These are phyloP conservation scores for Strigamia transsilvanica DNA, from an alignment of 2,888 invertebrate genomes.

Conservation along the genomic window DNA sequence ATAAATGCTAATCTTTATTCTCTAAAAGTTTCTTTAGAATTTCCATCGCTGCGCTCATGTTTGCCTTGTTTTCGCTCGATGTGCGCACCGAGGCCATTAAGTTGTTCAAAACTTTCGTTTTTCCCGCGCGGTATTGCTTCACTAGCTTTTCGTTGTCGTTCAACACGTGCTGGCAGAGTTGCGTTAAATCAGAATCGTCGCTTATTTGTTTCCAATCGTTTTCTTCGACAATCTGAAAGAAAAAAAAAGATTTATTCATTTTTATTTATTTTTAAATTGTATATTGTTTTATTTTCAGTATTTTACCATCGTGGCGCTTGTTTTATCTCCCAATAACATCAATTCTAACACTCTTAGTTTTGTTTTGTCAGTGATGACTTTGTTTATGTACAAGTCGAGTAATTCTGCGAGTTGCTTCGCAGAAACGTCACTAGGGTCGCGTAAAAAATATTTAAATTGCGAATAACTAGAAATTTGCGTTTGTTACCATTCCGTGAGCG, in stretches of 20 bases:
- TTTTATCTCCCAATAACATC: slow-evolving; percentile 64
- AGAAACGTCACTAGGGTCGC: slow-evolving; percentile 66
- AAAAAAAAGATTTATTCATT: no score
- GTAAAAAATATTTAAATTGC: no score
- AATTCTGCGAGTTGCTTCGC: slow-evolving; percentile 71
- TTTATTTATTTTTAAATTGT: background rate
- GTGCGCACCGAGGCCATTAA: slow-evolving; percentile 72
- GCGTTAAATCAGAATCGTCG: slow-evolving; percentile 70
- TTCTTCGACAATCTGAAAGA: slow-evolving; percentile 69
- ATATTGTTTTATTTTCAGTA: no score
- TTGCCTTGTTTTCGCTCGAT: slow-evolving; percentile 71
- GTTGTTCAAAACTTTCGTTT: slow-evolving; percentile 74
- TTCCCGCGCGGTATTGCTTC: slow-evolving; percentile 73
- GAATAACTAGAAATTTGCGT: slow-evolving; percentile 57
- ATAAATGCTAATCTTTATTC: slow-evolving; percentile 19
- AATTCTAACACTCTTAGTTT: slow-evolving; percentile 68
- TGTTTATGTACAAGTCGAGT: slow-evolving; percentile 70
- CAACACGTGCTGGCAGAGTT: slow-evolving; percentile 72
- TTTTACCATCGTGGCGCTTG: slow-evolving; percentile 65
- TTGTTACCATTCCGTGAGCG: slow-evolving; percentile 70
- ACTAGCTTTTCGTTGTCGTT: slow-evolving; percentile 72
- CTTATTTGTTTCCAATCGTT: slow-evolving; percentile 74
- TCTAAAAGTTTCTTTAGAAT: slow-evolving; percentile 57
- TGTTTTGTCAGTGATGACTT: slow-evolving; percentile 69
- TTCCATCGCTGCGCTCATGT: slow-evolving; percentile 65